A percentile compares a stretch with the other conserved stretches of the same genome.
Conservation (phyloP, 2,113 vertebrate genomes). For the Ciconia maguari region DNA sequence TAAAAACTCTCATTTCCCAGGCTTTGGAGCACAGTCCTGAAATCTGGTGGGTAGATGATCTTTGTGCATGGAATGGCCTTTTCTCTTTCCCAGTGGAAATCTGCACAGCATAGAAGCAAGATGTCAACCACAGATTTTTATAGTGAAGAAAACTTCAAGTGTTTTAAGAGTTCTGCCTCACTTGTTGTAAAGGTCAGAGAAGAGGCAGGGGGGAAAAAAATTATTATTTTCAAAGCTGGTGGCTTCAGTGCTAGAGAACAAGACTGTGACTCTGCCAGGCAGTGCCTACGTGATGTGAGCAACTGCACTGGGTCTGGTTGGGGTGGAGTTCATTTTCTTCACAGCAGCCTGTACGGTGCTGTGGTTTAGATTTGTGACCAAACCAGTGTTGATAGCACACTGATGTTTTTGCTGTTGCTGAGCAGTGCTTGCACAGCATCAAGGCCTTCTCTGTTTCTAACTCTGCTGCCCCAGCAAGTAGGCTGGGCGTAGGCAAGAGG, state of each 20-base stretch:
- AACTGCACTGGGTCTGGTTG: background rate
- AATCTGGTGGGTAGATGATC: background rate
- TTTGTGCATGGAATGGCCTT: background rate
- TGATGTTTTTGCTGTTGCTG: background rate
- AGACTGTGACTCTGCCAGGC: background rate
- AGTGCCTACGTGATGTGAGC: background rate
- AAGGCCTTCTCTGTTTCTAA: background rate
- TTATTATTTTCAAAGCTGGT: background rate
- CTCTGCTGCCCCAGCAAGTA: background rate
- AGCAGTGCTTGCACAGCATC: background rate
- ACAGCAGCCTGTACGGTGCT: background rate
- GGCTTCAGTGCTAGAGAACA: background rate
- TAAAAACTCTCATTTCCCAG: constrained; percentile 3
- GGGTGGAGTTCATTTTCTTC: background rate
- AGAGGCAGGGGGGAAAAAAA: background rate
- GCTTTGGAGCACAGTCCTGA: background rate
- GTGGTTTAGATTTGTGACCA: background rate
- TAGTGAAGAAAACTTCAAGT: background rate
- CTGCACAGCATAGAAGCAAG: background rate
- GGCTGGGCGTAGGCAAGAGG: background rate
- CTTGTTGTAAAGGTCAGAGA: background rate
- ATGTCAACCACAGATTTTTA: background rate
- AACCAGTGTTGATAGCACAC: background rate
- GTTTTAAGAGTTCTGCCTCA: background rate
- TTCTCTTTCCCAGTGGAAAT: background rate